Evolutionary conservation across 2,888 invertebrate species (phyloP).

Genomic region (Agonopterix heracliana): DNA sequence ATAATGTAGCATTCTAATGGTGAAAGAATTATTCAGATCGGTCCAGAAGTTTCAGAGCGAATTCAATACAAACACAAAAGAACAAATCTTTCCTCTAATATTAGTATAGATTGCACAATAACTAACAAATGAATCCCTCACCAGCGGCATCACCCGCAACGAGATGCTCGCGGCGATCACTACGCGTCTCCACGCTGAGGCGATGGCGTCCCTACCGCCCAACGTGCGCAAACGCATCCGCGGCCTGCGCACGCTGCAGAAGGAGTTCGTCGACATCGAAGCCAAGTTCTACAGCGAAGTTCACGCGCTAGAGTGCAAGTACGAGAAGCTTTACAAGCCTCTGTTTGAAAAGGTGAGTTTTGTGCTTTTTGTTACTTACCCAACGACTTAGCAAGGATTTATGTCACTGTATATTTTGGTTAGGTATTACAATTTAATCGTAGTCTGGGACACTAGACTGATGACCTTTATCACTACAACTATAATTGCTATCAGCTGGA

Average conservation of each 20-base stretch:
- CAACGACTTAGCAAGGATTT: no score
- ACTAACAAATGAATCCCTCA: neutral
- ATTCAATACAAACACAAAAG: no score
- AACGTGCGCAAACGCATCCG: slow-evolving; percentile 88
- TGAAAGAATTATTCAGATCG: no score
- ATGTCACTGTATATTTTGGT: no score
- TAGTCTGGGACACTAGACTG: no score
- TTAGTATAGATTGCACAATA: no score
- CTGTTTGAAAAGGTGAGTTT: slow-evolving; percentile 81
- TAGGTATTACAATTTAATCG: neutral
- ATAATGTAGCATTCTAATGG: no score
- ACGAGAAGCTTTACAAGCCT: slow-evolving; percentile 86
- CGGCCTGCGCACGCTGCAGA: slow-evolving; percentile 90
- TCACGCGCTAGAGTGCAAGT: slow-evolving; percentile 94
- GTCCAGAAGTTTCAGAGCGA: no score
- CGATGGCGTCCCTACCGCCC: slow-evolving; percentile 80
- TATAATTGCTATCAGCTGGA: no score
- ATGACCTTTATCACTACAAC: no score
- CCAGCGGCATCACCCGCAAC: slow-evolving; percentile 64
- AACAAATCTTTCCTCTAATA: no score
- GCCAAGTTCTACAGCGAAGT: slow-evolving; percentile 96
- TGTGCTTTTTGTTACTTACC: neutral
- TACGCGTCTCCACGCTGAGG: slow-evolving; percentile 75
- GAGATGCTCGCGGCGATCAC: slow-evolving; percentile 78
- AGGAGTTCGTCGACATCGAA: slow-evolving; percentile 90